These are phyloP conservation scores for Spodoptera picta DNA, from an alignment of 2,888 invertebrate genomes.

Conservation along the genomic window DNA sequence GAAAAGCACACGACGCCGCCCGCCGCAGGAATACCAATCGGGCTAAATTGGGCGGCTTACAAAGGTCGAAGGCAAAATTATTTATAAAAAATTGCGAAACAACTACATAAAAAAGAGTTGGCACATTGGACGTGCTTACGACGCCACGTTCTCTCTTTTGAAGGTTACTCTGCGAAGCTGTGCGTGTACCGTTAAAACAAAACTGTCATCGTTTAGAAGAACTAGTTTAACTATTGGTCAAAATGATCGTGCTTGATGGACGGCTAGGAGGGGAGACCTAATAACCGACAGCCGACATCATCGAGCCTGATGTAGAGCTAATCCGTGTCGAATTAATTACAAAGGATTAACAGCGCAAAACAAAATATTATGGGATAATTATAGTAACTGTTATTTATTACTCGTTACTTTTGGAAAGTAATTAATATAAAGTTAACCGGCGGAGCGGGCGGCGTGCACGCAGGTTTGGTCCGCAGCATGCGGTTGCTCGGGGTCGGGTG, in stretches of 20 bases:
- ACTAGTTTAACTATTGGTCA: constrained; percentile 71
- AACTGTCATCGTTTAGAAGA: constrained; percentile 76
- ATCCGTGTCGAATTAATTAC: constrained; percentile 6
- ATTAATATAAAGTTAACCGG: constrained; percentile 11
- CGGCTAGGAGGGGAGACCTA: constrained; percentile 2
- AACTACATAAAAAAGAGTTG: constrained; percentile 83
- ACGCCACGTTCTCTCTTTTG: constrained; percentile 86
- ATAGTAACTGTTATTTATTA: constrained; percentile 1
- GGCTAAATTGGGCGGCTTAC: constrained; percentile 83
- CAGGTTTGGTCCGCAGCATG: constrained; percentile 68
- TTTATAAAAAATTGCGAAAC: constrained; percentile 87
- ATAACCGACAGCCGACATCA: constrained; percentile 5
- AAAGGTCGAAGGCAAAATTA: constrained; percentile 87
- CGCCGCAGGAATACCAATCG: constrained; percentile 86
- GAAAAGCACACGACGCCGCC: constrained; percentile 79
- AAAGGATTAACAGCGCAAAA: neutral
- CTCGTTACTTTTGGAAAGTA: constrained; percentile 1
- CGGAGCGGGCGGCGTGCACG: constrained; percentile 59
- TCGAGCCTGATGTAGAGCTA: neutral
- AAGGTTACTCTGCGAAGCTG: constrained; percentile 79
- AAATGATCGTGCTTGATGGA: constrained; percentile 53
- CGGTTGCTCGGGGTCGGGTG: constrained; percentile 83
- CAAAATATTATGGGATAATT: constrained; percentile 16
- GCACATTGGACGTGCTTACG: constrained; percentile 86
- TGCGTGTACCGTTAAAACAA: constrained; percentile 82